These are phyloP conservation scores for Silurus asotus DNA, from an alignment of 2,113 vertebrate species.

Conservation along the genomic window DNA sequence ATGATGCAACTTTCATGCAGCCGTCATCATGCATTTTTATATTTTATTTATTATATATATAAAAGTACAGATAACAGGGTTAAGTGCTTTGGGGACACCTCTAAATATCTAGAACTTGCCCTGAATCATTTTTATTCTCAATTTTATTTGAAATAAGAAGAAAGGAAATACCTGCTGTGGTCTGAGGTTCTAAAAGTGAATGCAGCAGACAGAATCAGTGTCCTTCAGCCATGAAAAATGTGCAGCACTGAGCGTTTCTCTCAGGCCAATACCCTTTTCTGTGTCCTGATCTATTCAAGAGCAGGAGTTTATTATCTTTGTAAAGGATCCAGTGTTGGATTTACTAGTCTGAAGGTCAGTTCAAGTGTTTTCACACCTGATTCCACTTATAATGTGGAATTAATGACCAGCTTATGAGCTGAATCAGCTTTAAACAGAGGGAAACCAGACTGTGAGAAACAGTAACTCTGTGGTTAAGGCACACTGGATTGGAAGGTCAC, in stretches of 20 bases:
- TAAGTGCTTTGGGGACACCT: no score
- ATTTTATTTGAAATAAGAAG: background rate
- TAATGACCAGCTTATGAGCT: background rate
- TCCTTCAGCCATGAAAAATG: conserved; percentile 25
- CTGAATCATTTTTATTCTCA: background rate
- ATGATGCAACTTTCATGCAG: no score
- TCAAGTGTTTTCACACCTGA: background rate
- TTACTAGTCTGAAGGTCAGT: background rate
- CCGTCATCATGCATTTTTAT: no score
- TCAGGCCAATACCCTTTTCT: conserved; percentile 8
- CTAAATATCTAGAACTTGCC: no score
- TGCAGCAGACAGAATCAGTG: background rate
- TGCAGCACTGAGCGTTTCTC: conserved; percentile 20
- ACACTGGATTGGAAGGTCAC: no score
- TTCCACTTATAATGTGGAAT: background rate
- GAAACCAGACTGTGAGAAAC: background rate
- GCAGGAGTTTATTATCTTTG: background rate
- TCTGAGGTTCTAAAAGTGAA: background rate
- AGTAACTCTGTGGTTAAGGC: background rate
- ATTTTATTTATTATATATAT: no score
- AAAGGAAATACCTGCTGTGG: conserved; percentile 1
- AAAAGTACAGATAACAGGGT: no score
- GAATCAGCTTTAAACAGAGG: background rate
- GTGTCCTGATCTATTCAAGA: conserved; percentile 25
- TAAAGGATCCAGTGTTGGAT: background rate